Conservation (phyloP, 2,113 vertebrate species). For the Myotis yumanensis region DNA sequence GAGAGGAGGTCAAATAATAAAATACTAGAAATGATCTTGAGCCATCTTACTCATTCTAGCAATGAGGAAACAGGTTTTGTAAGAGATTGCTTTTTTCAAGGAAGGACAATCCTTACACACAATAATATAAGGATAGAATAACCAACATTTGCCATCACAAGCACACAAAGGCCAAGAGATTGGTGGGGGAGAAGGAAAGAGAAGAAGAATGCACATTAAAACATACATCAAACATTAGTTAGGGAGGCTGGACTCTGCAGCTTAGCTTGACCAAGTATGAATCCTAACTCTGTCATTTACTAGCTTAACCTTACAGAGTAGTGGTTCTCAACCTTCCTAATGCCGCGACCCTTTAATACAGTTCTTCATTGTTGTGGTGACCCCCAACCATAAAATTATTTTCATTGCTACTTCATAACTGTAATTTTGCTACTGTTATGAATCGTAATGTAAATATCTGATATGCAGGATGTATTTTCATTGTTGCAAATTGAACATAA, state of each 20-base stretch:
- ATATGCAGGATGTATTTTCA: too few relatives aligned
- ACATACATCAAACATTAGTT: neutral
- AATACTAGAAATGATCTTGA: conserved; percentile 32
- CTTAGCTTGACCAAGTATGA: neutral
- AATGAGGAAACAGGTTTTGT: neutral
- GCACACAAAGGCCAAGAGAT: neutral
- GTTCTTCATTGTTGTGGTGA: too few relatives aligned
- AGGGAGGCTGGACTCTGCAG: neutral
- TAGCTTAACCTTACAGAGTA: neutral
- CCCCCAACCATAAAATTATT: too few relatives aligned
- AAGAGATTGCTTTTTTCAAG: conserved; percentile 40
- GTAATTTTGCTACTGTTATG: too few relatives aligned
- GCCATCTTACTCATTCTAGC: neutral
- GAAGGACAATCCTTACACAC: neutral
- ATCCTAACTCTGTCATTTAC: neutral
- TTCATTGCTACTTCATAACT: too few relatives aligned
- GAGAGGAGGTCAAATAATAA: conserved; percentile 16
- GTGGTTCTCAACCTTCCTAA: too few relatives aligned
- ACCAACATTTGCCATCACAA: neutral
- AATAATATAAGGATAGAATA: neutral
- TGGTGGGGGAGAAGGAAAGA: neutral
- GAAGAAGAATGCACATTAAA: neutral
- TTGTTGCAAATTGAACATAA: too few relatives aligned
- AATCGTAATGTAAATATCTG: too few relatives aligned
- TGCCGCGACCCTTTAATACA: too few relatives aligned